Base-by-base conservation (phyloP, 2,888 invertebrate species). In the Zaprionus obscuricornis region DNA sequence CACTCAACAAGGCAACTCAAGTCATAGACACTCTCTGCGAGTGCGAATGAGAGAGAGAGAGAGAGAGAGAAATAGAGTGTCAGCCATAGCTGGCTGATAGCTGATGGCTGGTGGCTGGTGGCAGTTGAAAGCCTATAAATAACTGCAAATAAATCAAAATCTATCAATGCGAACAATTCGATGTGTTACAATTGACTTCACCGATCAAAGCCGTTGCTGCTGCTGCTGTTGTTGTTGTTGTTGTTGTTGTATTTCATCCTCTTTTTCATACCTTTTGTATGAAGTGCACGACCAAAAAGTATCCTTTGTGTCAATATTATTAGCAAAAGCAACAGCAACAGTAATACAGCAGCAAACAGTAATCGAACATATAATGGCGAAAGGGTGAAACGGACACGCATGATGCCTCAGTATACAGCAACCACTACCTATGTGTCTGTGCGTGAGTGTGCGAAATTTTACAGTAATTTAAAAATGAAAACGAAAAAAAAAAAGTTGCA, bases 91-190 rank as follows among this genome's bases (percentile, higher is more conserved):
- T 64, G 40, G 54, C 58, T 67, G 56, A 43, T 57, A 52, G 13
- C 70, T 69, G 64, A n/a, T 50, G 59, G 55, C 51, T 67, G 43
- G 36, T 64, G 40, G 54, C 58, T 67, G 56, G 47, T 57, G 57
- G 13, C 70, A 71, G 64, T 75, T 73, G 85, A 84, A 81, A 79
- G 85, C 79, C 85, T 85, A 88, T 88, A 89, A 89, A 88, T 88
- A 86, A 88, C 86, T 86, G 88, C 85, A 89, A 89, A 89, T 89
- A 89, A 89, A 89, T 89, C 89, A 89, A 89, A 88, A 88, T 87
- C 88, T 86, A 76, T 87, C 85, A 88, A 88, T 88, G 85, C 79
- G 81, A 78, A 88, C 88, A 88, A 88, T 89, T 89, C 87, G 88
- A 88, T 87, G 85, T 88, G 89, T 89, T 89, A 89, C 89, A 89